Evolutionary conservation across 2,888 invertebrate genomes (phyloP), one percentile per base, ranked within the genome.

Genomic region (Oxytorus armatus): DNA sequence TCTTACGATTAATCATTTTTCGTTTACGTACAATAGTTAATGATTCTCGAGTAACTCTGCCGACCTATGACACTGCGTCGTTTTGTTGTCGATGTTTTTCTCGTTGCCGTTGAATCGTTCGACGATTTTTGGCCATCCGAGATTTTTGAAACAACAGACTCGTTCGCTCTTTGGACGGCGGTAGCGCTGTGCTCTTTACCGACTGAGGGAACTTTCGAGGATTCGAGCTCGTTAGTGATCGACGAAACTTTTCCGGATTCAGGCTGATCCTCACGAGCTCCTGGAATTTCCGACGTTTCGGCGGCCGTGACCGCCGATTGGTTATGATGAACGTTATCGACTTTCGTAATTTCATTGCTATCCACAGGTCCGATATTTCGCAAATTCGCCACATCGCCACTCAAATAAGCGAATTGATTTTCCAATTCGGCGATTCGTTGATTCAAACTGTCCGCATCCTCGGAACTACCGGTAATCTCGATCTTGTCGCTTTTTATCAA

Each of bases 381-480:
- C 3, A 86, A 57, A 65, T 83, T 75, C 0, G 59, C 59, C 1
- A 85, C 14, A 33, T 74, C 77, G 11, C 78, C 76, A 21, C 36
- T 72, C 11, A 82, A 47, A 51, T 75, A 70, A 2, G 21, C 49
- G 1, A 87, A 14, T 63, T 83, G 79, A 10, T 47, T 81, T 77
- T 87, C 87, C 16, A 88, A 29, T 57, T 85, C 77, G 47, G 47
- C 65, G 5, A 88, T n/a, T 59, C 85, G 84, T 4, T 84, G 61
- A 57, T 93, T 91, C 39, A 95, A 84, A 76, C 92, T 90, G 16
- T 91, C 92, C 57, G 94, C 84, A 85, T 94, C 93, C 73, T 93
- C 92, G 89, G 77, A 10, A 1, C 69, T 74, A 25, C 47, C 63
- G 25, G 2, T 21, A 11, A 79, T 39, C 14, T 78, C 75, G 3